Base-by-base conservation (phyloP, 2,113 vertebrate genomes). In the Martes martes region DNA sequence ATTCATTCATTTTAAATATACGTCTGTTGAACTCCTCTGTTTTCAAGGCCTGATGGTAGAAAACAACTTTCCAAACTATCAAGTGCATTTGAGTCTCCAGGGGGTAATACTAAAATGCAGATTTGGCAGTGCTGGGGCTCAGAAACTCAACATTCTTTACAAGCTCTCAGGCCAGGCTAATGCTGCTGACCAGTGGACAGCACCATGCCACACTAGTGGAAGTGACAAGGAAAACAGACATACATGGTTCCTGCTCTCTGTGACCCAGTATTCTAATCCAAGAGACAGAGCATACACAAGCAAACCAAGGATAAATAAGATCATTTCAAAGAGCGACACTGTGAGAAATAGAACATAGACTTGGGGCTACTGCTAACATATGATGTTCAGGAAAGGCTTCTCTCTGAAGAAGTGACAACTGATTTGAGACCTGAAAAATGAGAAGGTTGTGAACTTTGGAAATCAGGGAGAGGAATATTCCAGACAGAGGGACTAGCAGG, bases 141-240 rank as follows among this genome's bases (percentile, higher is more conserved):
- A 71, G 6, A 28, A 16, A 4, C 15, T 33, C 23, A 3, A 4
- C 7, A 28, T 59, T 28, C 55, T 26, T 57, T 7, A 14, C 11
- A 8, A 23, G 14, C 67, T 52, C 18, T 11, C 2, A 2, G 24
- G 36, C 4, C 50, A 78, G 31, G 59, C 73, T 24, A 11, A 0
- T 26, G 1, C 4, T 0, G 2, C 52, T 3, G 55, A 11, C 8
- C 9, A 3, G 47, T 0, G 10, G 47, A 4, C 0, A 13, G 6
- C 5, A 19, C 4, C 31, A 11, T 1, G 8, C 10, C 2, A 0
- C 0, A 0, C 59, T 24, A 16, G 26, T 36, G 15, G 50, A 23
- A 15, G 5, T 1, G 33, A 42, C 2, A 8, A 50, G 15, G 36
- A 19, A 59, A 7, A 23, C 2, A 13, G 50, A 31, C 33, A 2